Evolutionary conservation across 2,797 vertebrate species (phyloP).

Genomic region (Chloroceryle amazona): DNA sequence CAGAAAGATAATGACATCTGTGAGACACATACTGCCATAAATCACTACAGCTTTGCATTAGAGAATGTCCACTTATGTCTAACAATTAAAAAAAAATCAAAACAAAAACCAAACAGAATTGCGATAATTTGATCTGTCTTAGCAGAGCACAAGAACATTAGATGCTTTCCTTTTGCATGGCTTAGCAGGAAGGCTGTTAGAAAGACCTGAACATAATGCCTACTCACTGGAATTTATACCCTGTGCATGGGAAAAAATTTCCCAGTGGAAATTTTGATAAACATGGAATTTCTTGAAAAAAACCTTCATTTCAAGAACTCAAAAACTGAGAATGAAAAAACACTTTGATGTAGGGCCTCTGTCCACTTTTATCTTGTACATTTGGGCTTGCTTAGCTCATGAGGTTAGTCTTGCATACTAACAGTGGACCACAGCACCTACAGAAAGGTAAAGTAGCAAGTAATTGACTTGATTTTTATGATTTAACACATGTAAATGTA

Average conservation of each 20-base stretch:
- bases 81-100: neutral
- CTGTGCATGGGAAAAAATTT: neutral
- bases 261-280: neutral
- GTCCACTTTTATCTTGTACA: neutral
- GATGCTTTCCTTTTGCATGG: neutral
- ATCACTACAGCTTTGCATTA: neutral
- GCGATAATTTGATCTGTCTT: neutral
- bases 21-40: neutral
- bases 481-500: conserved; percentile 51
- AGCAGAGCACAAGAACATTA: neutral
- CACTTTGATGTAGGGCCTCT: neutral
- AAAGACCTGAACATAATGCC: neutral
- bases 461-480: conserved; percentile 3
- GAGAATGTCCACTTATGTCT: neutral
- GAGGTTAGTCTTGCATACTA: neutral
- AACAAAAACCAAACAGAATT: neutral
- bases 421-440: neutral
- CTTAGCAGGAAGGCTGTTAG: neutral
- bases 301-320: neutral
- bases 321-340: neutral
- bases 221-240: neutral
- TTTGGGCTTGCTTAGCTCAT: neutral
- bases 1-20: neutral
- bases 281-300: neutral
- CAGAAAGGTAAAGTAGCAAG: conserved; percentile 14